Base-by-base conservation (phyloP, 1,140 invertebrate species). In the Hylaeus anthracinus region DNA sequence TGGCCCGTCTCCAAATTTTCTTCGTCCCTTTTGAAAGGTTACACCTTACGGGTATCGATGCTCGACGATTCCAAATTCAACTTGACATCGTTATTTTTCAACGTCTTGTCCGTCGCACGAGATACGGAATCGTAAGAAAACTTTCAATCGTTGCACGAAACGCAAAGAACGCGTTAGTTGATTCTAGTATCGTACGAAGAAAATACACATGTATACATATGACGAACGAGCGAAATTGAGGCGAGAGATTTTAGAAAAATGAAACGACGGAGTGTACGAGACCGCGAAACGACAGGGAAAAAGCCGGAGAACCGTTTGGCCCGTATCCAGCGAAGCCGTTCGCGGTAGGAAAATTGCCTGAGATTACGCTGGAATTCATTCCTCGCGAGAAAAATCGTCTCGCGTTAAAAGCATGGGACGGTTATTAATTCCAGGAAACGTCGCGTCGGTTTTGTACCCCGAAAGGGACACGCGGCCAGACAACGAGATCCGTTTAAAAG, bases 301-400 rank as follows among this genome's bases (percentile, higher is more conserved):
- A 58, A 39, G 37, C 41, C 3, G 53, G 45, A 5, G 43, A 56
- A 72, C 60, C 81, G 43, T 53, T 80, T 88, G 86, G 86, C 84
- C 58, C 41, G 37, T 26, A 56, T 81, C 84, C 86, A 86, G 58
- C 63, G 60, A 45, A 48, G 66, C 48, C 58, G 41, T 76, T 72
- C 61, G 72, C 65, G 60, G 60, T 76, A 60, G 55, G 55, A 75
- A 80, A 83, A 86, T 84, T 82, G 56, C 73, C 72, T 48, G 66
- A 71, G 69, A 75, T 69, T 80, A 66, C 67, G 61, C 48, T 67
- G 72, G 78, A 80, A 84, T 84, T 83, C 84, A 79, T 85, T 65
- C 76, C 64, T 73, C 76, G 76, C 8, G 72, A 65, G 64, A 80
- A 74, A 80, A 61, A 74, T 75, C 48, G 48, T 10, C 12, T 41